A percentile compares a stretch with the other conserved stretches of the same genome.
These are phyloP conservation scores for Cartodere bifasciata DNA, from an alignment of 2,888 invertebrate species.

Conservation along the genomic window DNA sequence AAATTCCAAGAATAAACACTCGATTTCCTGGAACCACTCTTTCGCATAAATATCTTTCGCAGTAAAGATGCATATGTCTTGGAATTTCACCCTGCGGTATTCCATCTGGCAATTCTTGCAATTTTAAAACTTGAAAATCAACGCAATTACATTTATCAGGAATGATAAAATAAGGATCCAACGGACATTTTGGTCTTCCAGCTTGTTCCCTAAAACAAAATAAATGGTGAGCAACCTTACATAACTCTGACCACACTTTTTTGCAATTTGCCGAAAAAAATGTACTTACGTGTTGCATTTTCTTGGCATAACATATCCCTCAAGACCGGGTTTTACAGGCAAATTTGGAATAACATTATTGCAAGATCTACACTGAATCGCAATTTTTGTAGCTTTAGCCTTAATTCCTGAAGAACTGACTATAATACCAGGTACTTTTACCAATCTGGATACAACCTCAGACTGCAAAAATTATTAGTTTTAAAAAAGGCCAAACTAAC, in stretches of 20 bases:
- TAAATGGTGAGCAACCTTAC: neutral
- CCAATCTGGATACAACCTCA: conserved; percentile 80
- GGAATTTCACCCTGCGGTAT: conserved; percentile 98
- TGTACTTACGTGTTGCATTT: conserved; percentile 78
- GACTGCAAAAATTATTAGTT: conserved; percentile 65
- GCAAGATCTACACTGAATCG: conserved; percentile 92
- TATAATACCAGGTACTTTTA: conserved; percentile 93
- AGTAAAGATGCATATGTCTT: conserved; percentile 86
- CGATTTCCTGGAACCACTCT: conserved; percentile 92
- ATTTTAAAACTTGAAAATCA: conserved; percentile 94
- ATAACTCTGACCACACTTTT: neutral
- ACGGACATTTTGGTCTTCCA: conserved; percentile 82
- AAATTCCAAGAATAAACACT: conserved; percentile 87
- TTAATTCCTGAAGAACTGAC: conserved; percentile 88
- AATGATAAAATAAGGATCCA: conserved; percentile 96
- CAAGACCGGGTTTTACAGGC: conserved; percentile 84
- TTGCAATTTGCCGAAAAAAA: neutral
- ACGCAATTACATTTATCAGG: conserved; percentile 96
- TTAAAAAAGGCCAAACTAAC: no score
- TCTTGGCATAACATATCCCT: conserved; percentile 89
- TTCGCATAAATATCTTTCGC: conserved; percentile 89
- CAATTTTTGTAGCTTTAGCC: conserved; percentile 89
- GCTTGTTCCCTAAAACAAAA: conserved; percentile 64
- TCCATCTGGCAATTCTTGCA: conserved; percentile 91
- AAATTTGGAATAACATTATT: conserved; percentile 81